Evolutionary conservation across 2,888 invertebrate species (phyloP), one percentile per base, ranked within the genome.

Genomic region (Nyleta sp.): DNA sequence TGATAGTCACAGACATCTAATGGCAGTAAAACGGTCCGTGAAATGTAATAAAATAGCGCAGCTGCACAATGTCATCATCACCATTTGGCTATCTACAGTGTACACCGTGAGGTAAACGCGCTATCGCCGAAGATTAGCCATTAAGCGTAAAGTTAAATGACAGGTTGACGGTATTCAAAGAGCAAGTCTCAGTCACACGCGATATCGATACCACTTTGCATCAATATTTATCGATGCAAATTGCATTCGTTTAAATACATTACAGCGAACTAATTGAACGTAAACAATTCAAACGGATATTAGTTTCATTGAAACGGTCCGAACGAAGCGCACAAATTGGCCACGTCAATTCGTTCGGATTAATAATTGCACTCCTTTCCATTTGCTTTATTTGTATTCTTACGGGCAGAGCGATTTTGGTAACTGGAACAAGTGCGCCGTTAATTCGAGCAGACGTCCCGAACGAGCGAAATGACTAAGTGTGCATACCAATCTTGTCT

Each of bases 61-160:
- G 24, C 35, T 72, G 28, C 62, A 20, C 60, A 33, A 17, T 35
- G 44, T 31, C 50, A 35, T 28, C n/a, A n/a, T n/a, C n/a, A 24
- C 33, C 71, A 46, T 24, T 33, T 28, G 4, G 5, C 28, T 28
- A 28, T 50, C 24, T 31, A 42, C 50, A 48, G 22, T 64, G 48
- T 40, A 42, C 24, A 20, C 42, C 55, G 46, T 55, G 48, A 42
- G 31, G 62, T 46, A 28, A 62, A 73, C 57, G 64, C 64, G 24
- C 18, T 57, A 73, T 64, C 64, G 57, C 28, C 28, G 52, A 50
- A 35, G 64, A 65, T 72, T 72, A 72, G 24, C 57, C 57, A 52
- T 73, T 67, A 60, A 52, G 59, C 64, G 65, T 65, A 52, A 67
- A 73, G 73, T 40, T 44, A 52, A 67, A 59, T 20, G 60, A 60